These are phyloP conservation scores for Chlorops oryzae DNA, from an alignment of 1,140 invertebrate genomes.

Conservation along the genomic window DNA sequence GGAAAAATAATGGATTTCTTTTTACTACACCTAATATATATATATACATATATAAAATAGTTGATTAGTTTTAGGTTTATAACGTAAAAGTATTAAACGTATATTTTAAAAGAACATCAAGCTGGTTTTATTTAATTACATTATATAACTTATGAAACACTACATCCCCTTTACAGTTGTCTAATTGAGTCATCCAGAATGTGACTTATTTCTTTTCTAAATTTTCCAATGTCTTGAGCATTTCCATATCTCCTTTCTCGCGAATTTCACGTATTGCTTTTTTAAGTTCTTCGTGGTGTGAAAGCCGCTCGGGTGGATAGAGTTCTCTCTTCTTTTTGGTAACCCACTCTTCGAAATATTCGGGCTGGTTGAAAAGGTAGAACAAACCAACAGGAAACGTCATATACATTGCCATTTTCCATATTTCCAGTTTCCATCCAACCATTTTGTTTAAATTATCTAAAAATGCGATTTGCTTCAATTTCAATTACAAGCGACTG, in stretches of 20 bases:
- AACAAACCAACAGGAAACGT: conserved; percentile 76
- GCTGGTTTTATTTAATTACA: conserved; percentile 13
- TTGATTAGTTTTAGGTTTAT: conserved; percentile 22
- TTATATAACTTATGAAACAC: conserved; percentile 12
- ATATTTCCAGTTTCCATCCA: conserved; percentile 72
- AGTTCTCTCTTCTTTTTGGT: conserved; percentile 61
- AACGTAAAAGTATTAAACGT: conserved; percentile 22
- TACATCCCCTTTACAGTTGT: conserved; percentile 12
- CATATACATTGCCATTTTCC: conserved; percentile 78
- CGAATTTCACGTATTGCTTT: conserved; percentile 55
- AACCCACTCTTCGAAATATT: conserved; percentile 74
- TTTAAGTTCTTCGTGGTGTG: conserved; percentile 53
- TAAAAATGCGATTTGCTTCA: too few species aligned
- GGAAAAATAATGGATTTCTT: too few species aligned
- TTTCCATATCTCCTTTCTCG: conserved; percentile 50
- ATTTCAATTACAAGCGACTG: too few species aligned
- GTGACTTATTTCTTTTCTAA: conserved; percentile 31
- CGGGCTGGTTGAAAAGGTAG: conserved; percentile 79
- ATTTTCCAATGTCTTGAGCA: conserved; percentile 47
- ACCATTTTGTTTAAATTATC: conserved; percentile 65
- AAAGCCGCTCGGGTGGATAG: conserved; percentile 62
- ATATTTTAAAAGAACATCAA: conserved; percentile 11
- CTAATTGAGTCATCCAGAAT: conserved; percentile 8
- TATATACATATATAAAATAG: too few species aligned
- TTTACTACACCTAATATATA: too few species aligned